Base-by-base conservation (phyloP, 2,888 invertebrate species). In the Rhagium mordax region DNA sequence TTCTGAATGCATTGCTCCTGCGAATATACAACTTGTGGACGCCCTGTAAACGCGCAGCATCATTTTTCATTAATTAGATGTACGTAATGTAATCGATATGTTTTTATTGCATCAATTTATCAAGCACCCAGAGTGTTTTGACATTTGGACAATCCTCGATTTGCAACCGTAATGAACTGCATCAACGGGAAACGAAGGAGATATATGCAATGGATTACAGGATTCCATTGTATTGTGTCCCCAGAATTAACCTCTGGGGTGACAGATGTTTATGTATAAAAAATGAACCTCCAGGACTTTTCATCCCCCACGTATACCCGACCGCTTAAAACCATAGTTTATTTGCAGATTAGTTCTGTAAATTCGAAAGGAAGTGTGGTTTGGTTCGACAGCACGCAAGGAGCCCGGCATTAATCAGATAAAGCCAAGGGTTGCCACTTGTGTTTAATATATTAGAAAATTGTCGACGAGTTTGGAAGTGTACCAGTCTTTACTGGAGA, bases 211-310 rank as follows among this genome's bases (percentile, higher is more conserved):
- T 59, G 75, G 74, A 75, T 77, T 77, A 74, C 59, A 21, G 55
- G 59, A 51, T 27, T 33, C 20, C 53, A 57, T 64, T 72, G 61
- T 64, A 60, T 64, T 69, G 72, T 69, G 72, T 76, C 72, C 74
- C 69, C 59, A 70, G 74, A 76, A 77, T 78, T 78, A 78, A 79
- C 73, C 74, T 76, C 74, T 74, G 77, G 79, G 78, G 83, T 81
- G 84, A 84, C 85, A 86, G 85, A 85, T 86, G 85, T 85, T 84
- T 79, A 80, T 80, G 81, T 79, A 77, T 84, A 84, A 85, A 85
- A 85, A 85, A 85, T 82, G 81, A 84, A 80, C 78, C 77, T 66
- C 72, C 74, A 66, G 53, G 53, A 47, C 61, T 47, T 67, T 69
- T 72, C 74, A 59, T 65, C 70, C 76, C 76, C 74, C 61, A 60